Conservation (phyloP, 2,888 invertebrate genomes). For the Lasioglossum vierecki region DNA sequence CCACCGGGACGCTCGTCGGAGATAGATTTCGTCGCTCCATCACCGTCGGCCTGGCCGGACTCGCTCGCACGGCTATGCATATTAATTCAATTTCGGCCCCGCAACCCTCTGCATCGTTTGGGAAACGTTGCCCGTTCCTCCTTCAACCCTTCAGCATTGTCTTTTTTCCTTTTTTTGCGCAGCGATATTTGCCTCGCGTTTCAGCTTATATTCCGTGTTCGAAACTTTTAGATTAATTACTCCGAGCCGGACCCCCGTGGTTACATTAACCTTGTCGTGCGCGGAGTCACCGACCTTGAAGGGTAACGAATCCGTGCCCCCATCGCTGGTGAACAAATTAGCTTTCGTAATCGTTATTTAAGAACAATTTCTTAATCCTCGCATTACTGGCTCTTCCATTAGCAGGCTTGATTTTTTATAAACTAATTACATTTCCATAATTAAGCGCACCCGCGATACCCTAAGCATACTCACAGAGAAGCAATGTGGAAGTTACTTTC, state of each 20-base stretch:
- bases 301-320: not conserved
- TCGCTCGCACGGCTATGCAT: slow-evolving; percentile 62
- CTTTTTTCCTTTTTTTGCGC: not conserved
- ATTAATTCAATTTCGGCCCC: slow-evolving; percentile 70
- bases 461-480: not conserved
- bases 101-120: slow-evolving; percentile 34
- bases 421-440: not conserved
- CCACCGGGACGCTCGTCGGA: slow-evolving; percentile 62
- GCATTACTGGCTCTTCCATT: not conserved
- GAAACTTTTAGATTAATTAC: slow-evolving; percentile 40
- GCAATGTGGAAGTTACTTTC: not conserved
- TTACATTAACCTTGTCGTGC: slow-evolving; percentile 36
- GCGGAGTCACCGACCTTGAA: slow-evolving; percentile 26
- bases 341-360: slow-evolving; percentile 11
- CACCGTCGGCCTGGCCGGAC: slow-evolving; percentile 68
- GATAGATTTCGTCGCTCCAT: slow-evolving; percentile 73
- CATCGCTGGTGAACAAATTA: slow-evolving; percentile 1
- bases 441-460: rapidly evolving
- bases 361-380: not conserved
- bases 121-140: slow-evolving; percentile 15
- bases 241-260: not conserved
- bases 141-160: not conserved
- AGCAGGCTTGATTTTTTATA: not conserved
- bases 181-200: slow-evolving; percentile 9
- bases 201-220: slow-evolving; percentile 16